These are phyloP conservation scores for Drosophila incognita DNA, from an alignment of 2,888 invertebrate genomes.

Conservation along the genomic window DNA sequence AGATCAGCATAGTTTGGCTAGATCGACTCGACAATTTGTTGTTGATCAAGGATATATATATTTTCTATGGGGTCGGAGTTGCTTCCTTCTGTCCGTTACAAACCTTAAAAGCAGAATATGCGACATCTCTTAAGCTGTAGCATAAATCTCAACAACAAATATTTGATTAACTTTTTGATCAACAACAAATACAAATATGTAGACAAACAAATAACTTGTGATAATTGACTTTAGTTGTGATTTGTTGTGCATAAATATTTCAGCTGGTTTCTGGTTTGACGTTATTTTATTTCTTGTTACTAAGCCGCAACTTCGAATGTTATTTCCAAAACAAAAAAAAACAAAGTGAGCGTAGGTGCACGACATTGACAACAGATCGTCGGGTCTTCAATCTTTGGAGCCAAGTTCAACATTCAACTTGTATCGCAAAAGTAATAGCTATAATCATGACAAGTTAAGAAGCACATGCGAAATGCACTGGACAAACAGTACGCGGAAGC, in stretches of 20 bases:
- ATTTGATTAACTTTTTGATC: not conserved
- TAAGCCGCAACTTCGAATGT: not conserved
- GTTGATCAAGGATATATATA: not conserved
- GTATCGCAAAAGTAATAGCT: conserved; percentile 21
- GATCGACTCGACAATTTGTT: not conserved
- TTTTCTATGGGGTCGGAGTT: not conserved
- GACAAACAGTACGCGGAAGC: conserved; percentile 50
- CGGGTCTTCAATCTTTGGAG: conserved; percentile 30
- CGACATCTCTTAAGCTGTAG: not conserved
- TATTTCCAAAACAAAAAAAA: conserved; percentile 44
- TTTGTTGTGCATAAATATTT: conserved; percentile 17
- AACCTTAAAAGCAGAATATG: not conserved
- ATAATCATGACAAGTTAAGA: conserved; percentile 23
- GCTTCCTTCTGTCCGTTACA: not conserved
- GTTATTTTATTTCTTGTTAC: conserved; percentile 24
- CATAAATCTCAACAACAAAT: not conserved
- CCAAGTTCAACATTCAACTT: conserved; percentile 16
- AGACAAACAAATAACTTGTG: not conserved
- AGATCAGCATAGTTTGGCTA: not conserved
- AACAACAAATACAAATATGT: not conserved
- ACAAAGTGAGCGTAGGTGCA: conserved; percentile 63
- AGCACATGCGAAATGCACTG: conserved; percentile 2
- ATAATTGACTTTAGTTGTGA: conserved; percentile 11
- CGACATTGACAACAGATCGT: conserved; percentile 58
- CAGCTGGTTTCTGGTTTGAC: conserved; percentile 20